phyloP scores from a whole-genome alignment of 2,113 vertebrate genomes.

The Ammospiza caudacuta region DNA sequence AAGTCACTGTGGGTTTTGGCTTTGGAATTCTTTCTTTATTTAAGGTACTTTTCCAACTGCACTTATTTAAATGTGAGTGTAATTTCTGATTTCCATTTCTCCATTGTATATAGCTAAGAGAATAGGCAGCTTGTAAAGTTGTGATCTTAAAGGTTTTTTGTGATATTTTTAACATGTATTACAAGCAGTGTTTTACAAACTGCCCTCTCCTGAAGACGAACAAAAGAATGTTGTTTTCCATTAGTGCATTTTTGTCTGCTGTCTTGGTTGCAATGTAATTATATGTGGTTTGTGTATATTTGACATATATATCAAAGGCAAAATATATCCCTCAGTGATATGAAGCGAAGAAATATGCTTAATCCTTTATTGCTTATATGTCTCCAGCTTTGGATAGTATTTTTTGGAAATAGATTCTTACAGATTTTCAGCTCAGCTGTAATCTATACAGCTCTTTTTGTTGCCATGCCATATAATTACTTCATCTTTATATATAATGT shows the following conservation, averaged over 20 bases:
- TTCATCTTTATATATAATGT: conserved; percentile 48
- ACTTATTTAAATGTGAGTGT: neutral
- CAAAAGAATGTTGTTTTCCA: neutral
- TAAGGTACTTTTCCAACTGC: neutral
- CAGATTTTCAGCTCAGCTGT: conserved; percentile 32
- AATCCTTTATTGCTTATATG: neutral
- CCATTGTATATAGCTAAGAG: neutral
- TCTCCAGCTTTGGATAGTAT: neutral
- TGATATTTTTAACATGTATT: neutral
- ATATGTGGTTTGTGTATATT: neutral
- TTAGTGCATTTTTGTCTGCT: neutral
- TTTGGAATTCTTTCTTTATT: neutral
- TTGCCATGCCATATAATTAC: conserved; percentile 54
- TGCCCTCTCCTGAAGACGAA: neutral
- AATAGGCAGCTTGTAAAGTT: neutral
- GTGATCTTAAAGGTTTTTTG: neutral
- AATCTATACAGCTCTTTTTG: conserved; percentile 21
- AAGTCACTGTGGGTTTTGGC: neutral
- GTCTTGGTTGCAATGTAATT: neutral
- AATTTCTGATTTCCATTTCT: neutral
- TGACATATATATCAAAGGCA: neutral
- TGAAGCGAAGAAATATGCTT: neutral
- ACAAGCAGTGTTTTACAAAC: neutral
- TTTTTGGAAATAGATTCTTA: conserved; percentile 19
- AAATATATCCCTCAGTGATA: neutral